These are phyloP conservation scores for Chrysolina americana DNA, from an alignment of 2,888 invertebrate genomes.

Conservation along the genomic window DNA sequence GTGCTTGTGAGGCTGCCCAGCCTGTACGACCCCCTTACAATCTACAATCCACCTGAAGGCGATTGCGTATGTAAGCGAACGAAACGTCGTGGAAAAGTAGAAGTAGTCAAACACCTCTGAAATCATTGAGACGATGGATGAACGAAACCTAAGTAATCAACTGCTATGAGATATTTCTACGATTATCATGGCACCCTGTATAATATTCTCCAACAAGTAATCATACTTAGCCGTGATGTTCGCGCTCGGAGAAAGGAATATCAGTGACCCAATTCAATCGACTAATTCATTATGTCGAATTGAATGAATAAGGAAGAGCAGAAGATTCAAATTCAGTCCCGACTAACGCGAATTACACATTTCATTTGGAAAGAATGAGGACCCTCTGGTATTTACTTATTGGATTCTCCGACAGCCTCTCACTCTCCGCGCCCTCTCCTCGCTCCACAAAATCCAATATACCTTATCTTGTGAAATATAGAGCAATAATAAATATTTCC, in stretches of 20 bases:
- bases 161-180: no score
- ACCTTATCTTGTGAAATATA: constrained; percentile 60
- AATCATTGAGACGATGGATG: no score
- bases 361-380: constrained; percentile 59
- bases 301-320: constrained; percentile 46
- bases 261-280: constrained; percentile 44
- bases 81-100: no score
- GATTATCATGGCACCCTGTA: background rate
- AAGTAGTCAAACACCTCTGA: no score
- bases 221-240: background rate
- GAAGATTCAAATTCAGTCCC: constrained; percentile 57
- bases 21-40: no score
- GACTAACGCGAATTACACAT: constrained; percentile 59
- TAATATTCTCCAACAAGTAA: background rate
- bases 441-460: constrained; percentile 56
- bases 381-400: constrained; percentile 62
- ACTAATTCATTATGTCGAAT: constrained; percentile 52
- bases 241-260: constrained; percentile 13
- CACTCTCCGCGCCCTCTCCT: constrained; percentile 25
- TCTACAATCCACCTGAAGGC: no score
- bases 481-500: constrained; percentile 60
- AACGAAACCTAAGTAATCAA: no score
- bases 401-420: constrained; percentile 53
- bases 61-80: no score
- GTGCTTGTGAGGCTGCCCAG: no score